Evolutionary conservation across 2,888 invertebrate species (phyloP).

Genomic region (Sussaba pulchella): DNA sequence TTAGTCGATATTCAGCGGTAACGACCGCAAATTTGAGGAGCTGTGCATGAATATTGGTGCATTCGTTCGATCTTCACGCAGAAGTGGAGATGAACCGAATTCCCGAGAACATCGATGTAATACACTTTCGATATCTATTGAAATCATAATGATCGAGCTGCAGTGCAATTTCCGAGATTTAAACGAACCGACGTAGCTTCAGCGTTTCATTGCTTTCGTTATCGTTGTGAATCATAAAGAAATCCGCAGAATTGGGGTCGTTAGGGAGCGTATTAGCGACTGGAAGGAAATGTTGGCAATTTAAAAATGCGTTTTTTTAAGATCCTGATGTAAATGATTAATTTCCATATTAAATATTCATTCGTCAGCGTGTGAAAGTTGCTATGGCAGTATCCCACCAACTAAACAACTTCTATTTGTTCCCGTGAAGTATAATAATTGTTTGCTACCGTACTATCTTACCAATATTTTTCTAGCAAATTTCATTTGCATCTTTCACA

Average conservation of each 20-base stretch:
- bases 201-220: too few relatives aligned
- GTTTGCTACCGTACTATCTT: too few relatives aligned
- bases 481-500: too few relatives aligned
- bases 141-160: background rate
- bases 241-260: background rate
- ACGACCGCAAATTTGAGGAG: background rate
- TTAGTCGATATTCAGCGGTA: slow-evolving; percentile 2
- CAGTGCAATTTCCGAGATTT: background rate
- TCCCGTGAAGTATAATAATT: too few relatives aligned
- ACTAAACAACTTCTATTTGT: too few relatives aligned
- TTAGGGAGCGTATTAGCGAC: background rate
- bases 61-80: background rate
- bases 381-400: too few relatives aligned
- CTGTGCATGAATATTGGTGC: background rate
- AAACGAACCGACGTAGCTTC: background rate
- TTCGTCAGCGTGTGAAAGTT: too few relatives aligned
- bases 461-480: too few relatives aligned
- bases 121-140: background rate
- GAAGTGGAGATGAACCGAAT: too few relatives aligned
- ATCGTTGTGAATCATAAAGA: background rate
- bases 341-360: too few relatives aligned
- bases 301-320: too few relatives aligned
- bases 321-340: too few relatives aligned
- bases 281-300: background rate
- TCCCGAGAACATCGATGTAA: background rate